A percentile compares a stretch with the other conserved stretches of the same genome.
phyloP scores from a whole-genome alignment of 2,797 vertebrate genomes.

The Tinamus major region DNA sequence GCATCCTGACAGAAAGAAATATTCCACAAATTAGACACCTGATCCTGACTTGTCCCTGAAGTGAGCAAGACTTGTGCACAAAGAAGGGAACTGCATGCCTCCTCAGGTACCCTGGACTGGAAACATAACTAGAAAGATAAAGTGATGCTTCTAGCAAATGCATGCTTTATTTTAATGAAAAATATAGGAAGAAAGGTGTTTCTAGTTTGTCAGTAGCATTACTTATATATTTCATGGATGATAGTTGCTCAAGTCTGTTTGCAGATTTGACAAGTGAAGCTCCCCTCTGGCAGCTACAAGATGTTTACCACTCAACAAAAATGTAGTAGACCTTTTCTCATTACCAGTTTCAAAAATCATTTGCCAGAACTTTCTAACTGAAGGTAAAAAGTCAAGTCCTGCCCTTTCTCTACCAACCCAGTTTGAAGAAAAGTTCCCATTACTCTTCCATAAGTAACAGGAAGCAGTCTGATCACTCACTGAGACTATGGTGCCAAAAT shows the following conservation, averaged over 20 bases:
- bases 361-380: background rate
- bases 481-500: background rate
- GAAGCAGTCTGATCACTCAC: background rate
- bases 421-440: background rate
- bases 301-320: background rate
- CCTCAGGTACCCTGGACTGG: background rate
- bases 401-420: background rate
- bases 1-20: background rate
- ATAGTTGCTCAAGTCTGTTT: background rate
- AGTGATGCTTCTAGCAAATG: background rate
- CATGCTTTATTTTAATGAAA: background rate
- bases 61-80: background rate
- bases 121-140: background rate
- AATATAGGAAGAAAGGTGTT: background rate
- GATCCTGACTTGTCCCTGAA: background rate
- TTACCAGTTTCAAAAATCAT: background rate
- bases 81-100: background rate
- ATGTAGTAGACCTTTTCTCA: background rate
- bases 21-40: background rate
- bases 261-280: background rate
- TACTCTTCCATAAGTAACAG: background rate
- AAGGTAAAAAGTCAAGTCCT: background rate
- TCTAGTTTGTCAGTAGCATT: background rate
- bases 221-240: background rate
- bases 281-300: fast-evolving